Evolutionary conservation across 64 coral and sea anemone species (phyloP), one percentile per base, ranked within the genome.

Genomic region (Platygyra sinensis): DNA sequence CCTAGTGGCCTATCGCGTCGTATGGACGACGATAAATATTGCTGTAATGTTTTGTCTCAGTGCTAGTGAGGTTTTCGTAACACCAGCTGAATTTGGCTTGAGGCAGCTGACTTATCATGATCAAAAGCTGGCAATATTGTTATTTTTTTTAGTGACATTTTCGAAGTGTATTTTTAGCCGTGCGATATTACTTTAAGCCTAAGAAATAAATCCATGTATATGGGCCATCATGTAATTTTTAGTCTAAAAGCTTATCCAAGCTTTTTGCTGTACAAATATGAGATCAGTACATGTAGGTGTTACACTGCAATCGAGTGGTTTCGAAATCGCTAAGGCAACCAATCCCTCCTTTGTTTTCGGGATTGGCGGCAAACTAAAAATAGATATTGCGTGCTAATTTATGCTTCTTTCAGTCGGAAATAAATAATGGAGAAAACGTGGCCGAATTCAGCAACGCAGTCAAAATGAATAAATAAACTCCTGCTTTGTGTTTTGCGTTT

Each of bases 161-260:
- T 30, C 55, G 81, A 83, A 67, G 46, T 64, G 60, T 83, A 85
- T 69, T 85, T 71, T 85, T 72, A 71, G 81, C 38, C n/a, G 30
- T 17, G 81, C 63, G 46, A 71, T 85, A 67, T 83, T 85, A 38
- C 63, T 27, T 7, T 36, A 69, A 25, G 19, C 11, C 20, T 80
- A 22, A 52, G 22, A 32, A 60, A 29, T 65, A 64, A 65, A 30
- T 60, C 29, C 30, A 8, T 17, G 54, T 30, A 32, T 57, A 5
- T 31, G 12, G 54, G 24, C 24, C 38, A 36, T 6, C 22, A 38
- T 76, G 31, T 38, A 12, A 30, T 32, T 82, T 82, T 33, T 62
- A 50, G 24, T 77, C 51, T 69, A 69, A 69, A 69, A 25, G 65
- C 65, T 69, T 28, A 67, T 67, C 64, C 64, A 67, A 25, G 64